These are phyloP conservation scores for Synchiropus splendidus DNA, from an alignment of 2,113 vertebrate species.

Conservation along the genomic window DNA sequence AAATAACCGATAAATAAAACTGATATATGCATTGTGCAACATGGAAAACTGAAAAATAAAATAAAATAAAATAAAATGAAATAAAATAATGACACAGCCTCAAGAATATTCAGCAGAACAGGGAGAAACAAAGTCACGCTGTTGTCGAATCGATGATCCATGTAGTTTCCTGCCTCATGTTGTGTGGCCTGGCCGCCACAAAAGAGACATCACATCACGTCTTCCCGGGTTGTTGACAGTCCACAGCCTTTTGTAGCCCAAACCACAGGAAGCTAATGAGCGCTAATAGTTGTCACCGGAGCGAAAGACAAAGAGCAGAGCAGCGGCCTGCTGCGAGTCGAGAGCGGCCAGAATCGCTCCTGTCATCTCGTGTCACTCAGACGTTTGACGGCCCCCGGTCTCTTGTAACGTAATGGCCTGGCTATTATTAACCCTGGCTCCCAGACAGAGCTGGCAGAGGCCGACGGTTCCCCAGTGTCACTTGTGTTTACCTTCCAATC, in stretches of 20 bases:
- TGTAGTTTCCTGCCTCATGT: no score
- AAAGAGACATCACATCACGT: no score
- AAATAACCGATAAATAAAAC: no score
- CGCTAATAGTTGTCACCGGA: conserved; percentile 46
- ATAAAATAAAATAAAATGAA: no score
- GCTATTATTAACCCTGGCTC: conserved; percentile 37
- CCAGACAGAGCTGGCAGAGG: conserved; percentile 18
- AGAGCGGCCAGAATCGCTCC: conserved; percentile 14
- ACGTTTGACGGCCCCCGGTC: conserved; percentile 30
- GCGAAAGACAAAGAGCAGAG: conserved; percentile 31
- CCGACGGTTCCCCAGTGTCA: conserved; percentile 18
- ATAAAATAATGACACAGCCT: no score
- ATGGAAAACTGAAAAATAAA: no score
- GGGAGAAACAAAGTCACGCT: no score
- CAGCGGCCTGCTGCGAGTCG: conserved; percentile 31
- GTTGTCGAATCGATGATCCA: no score
- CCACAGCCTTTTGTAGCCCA: conserved; percentile 4
- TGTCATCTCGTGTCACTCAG: conserved; percentile 47
- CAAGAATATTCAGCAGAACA: no score
- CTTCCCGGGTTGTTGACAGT: conserved; percentile 13
- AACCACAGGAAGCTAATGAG: conserved; percentile 50
- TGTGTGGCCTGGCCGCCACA: no score
- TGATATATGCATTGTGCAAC: no score
- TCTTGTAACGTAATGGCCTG: conserved; percentile 15
- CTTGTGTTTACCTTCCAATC: conserved; percentile 20